A percentile compares a stretch with the other conserved stretches of the same genome.
phyloP scores from a whole-genome alignment of 2,797 vertebrate species.

The Luscinia luscinia region DNA sequence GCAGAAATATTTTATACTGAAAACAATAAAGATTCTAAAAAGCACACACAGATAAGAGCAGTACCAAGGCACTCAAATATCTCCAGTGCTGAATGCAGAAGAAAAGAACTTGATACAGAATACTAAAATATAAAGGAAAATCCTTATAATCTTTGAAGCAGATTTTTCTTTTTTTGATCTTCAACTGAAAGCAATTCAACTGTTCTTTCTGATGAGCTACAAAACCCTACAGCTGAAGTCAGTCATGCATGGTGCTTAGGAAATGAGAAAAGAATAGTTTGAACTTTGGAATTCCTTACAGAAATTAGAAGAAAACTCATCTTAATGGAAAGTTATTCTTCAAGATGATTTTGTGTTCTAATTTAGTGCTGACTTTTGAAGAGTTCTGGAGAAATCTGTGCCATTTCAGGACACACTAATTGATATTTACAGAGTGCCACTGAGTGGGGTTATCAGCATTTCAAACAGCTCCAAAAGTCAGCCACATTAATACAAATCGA shows the following conservation, averaged over 20 bases:
- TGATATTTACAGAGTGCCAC: neutral
- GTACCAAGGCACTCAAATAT: neutral
- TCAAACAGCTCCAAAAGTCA: neutral
- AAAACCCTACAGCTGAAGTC: neutral
- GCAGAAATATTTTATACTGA: neutral
- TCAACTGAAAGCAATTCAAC: neutral
- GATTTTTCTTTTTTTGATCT: neutral
- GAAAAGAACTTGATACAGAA: neutral
- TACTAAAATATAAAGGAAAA: neutral
- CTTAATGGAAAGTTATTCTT: neutral
- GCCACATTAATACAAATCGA: neutral
- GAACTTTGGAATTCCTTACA: neutral
- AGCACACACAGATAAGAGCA: neutral
- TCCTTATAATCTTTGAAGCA: neutral
- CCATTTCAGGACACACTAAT: neutral
- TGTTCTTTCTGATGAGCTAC: neutral
- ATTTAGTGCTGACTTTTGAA: neutral
- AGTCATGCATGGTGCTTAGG: neutral
- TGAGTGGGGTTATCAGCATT: neutral
- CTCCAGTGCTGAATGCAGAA: neutral
- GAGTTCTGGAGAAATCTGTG: neutral
- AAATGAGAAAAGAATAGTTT: conserved; percentile 5
- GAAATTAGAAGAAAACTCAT: neutral
- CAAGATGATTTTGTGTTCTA: neutral
- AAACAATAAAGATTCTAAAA: neutral